These are phyloP conservation scores for Drosophila colorata DNA, from an alignment of 2,888 invertebrate genomes.

Conservation along the genomic window DNA sequence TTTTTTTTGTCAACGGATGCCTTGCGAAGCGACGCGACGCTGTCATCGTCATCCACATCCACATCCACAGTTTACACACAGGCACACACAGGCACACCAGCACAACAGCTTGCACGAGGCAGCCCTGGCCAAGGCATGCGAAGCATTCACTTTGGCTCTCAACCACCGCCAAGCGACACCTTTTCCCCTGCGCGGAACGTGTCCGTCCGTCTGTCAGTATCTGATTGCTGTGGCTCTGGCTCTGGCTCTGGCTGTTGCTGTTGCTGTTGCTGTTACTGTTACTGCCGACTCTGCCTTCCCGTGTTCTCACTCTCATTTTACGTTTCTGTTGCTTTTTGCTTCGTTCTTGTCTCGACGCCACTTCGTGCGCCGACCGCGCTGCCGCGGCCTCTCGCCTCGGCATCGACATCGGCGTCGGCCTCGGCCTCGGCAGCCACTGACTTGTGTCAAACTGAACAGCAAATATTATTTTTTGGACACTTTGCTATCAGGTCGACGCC, in stretches of 20 bases:
- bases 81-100: constrained; percentile 13
- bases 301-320: constrained; percentile 55
- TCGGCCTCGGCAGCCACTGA: constrained; percentile 63
- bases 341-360: constrained; percentile 57
- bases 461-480: constrained; percentile 85
- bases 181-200: constrained; percentile 47
- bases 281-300: constrained; percentile 30
- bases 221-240: constrained; percentile 52
- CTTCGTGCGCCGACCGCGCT: constrained; percentile 36
- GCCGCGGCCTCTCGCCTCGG: constrained; percentile 32
- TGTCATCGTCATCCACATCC: constrained; percentile 53
- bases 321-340: constrained; percentile 50
- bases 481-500: constrained; percentile 84
- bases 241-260: constrained; percentile 28
- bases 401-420: constrained; percentile 47
- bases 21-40: constrained; percentile 47
- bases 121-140: constrained; percentile 20
- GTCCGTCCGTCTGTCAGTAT: constrained; percentile 52
- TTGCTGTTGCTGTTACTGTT: constrained; percentile 25
- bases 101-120: constrained; percentile 9
- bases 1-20: constrained; percentile 53
- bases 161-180: constrained; percentile 69
- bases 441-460: constrained; percentile 81
- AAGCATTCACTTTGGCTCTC: constrained; percentile 44
- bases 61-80: constrained; percentile 22